phyloP scores from a whole-genome alignment of 2,113 vertebrate species.

The Cottus gobio region DNA sequence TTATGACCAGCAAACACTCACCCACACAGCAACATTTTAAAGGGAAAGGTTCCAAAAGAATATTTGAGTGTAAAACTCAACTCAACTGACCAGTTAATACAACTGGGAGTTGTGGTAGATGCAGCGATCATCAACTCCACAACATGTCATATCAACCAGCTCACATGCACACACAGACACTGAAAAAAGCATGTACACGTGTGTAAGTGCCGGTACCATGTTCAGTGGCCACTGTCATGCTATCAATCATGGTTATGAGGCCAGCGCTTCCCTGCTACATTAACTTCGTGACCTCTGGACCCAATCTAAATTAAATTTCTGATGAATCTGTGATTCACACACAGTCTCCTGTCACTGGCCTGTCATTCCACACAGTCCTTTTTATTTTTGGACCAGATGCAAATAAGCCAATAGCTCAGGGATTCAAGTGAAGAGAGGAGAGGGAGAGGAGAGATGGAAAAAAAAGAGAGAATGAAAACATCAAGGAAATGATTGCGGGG shows the following conservation, averaged over 20 bases:
- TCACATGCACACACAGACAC: background rate
- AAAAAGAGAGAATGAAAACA: constrained; percentile 76
- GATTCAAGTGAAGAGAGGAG: constrained; percentile 76
- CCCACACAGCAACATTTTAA: background rate
- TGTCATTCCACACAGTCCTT: constrained; percentile 69
- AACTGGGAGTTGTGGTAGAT: constrained; percentile 8
- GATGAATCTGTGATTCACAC: constrained; percentile 76
- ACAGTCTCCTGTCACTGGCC: constrained; percentile 66
- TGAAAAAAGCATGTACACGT: constrained; percentile 14
- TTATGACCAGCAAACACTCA: background rate
- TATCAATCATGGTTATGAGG: constrained; percentile 80
- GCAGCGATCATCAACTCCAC: constrained; percentile 26
- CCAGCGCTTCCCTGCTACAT: constrained; percentile 66
- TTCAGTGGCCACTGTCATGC: constrained; percentile 53
- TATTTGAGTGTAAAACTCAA: background rate
- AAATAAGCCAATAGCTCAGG: constrained; percentile 81
- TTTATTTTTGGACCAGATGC: constrained; percentile 79
- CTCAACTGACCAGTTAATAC: constrained; percentile 27
- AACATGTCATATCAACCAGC: constrained; percentile 18
- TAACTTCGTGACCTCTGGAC: constrained; percentile 78
- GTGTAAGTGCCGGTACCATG: constrained; percentile 37
- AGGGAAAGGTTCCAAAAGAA: background rate
- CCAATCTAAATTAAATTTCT: constrained; percentile 76
- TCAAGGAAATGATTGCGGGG: constrained; percentile 77
- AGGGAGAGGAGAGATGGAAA: constrained; percentile 58